Evolutionary conservation across 2,113 vertebrate genomes (phyloP).

Genomic region (Alethe diademata): DNA sequence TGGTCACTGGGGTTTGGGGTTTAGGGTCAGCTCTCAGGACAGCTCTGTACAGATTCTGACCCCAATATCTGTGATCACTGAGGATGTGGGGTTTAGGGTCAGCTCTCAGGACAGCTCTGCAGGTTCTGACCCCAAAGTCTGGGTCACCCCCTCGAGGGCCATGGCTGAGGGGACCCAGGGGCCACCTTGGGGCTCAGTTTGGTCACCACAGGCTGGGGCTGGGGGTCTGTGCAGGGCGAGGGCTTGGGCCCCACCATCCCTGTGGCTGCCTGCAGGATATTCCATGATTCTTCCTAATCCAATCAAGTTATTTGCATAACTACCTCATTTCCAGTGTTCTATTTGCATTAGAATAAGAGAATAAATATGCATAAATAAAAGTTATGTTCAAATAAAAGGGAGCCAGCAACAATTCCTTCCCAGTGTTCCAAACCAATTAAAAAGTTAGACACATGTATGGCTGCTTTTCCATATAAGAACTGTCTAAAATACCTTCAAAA

Average conservation of each 20-base stretch:
- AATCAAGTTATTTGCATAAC: not conserved
- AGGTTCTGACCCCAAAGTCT: not conserved
- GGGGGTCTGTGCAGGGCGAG: not conserved
- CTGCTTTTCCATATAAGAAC: not conserved
- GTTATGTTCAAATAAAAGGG: not conserved
- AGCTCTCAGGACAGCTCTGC: too few relatives aligned
- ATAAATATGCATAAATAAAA: conserved; percentile 5
- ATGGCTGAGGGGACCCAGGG: not conserved
- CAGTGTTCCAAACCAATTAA: conserved; percentile 24
- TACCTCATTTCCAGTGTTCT: not conserved
- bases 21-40: too few relatives aligned
- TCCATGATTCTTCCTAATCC: not conserved
- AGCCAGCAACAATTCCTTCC: not conserved
- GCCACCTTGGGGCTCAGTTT: not conserved
- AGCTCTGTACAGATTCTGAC: too few relatives aligned
- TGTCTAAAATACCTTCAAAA: conserved; percentile 24
- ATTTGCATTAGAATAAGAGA: not conserved
- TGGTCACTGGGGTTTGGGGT: too few relatives aligned
- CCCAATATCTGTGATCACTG: too few relatives aligned
- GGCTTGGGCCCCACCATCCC: not conserved
- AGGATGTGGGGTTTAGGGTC: too few relatives aligned
- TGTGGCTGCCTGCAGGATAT: not conserved
- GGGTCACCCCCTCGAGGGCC: not conserved
- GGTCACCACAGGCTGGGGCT: not conserved
- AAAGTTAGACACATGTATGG: not conserved